A percentile compares a stretch with the other conserved stretches of the same genome.
Conservation (phyloP, 2,888 invertebrate species). For the Eurytoma adleriae region DNA sequence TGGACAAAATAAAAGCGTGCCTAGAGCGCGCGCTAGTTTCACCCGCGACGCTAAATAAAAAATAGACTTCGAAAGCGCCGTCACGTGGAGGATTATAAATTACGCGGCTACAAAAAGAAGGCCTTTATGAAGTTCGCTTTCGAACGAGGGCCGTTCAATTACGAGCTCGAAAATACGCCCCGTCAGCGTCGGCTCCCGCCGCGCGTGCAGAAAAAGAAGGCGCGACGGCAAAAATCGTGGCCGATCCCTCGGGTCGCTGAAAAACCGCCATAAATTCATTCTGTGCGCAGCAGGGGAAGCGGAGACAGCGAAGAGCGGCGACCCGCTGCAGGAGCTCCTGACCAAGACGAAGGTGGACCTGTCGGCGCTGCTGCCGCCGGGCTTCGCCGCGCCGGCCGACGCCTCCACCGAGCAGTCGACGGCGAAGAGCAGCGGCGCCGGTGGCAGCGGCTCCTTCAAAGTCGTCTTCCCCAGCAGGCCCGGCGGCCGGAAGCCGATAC, state of each 20-base stretch:
- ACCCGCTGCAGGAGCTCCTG: slow-evolving; percentile 69
- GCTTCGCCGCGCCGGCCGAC: slow-evolving; percentile 68
- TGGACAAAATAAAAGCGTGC: too few species aligned
- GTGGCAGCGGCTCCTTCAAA: slow-evolving; percentile 75
- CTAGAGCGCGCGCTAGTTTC: too few species aligned
- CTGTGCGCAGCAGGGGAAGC: neutral
- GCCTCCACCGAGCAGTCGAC: slow-evolving; percentile 63
- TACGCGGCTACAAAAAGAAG: too few species aligned
- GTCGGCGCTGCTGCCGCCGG: slow-evolving; percentile 78
- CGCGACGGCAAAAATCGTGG: neutral
- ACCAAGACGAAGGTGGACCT: slow-evolving; percentile 73
- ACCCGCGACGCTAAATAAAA: too few species aligned
- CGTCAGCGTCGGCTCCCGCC: too few species aligned
- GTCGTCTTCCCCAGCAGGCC: slow-evolving; percentile 89
- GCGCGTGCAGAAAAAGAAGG: too few species aligned
- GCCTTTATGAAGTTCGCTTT: too few species aligned
- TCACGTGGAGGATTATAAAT: too few species aligned
- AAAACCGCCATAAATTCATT: neutral
- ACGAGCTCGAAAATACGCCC: too few species aligned
- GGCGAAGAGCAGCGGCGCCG: slow-evolving; percentile 41
- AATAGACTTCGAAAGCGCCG: too few species aligned
- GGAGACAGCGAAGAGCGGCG: slow-evolving; percentile 1
- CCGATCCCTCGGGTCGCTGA: neutral
- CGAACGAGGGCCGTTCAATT: too few species aligned
- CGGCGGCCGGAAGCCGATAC: slow-evolving; percentile 80